These are phyloP conservation scores for Apodemia duryi DNA, from an alignment of 2,888 invertebrate species.

Conservation along the genomic window DNA sequence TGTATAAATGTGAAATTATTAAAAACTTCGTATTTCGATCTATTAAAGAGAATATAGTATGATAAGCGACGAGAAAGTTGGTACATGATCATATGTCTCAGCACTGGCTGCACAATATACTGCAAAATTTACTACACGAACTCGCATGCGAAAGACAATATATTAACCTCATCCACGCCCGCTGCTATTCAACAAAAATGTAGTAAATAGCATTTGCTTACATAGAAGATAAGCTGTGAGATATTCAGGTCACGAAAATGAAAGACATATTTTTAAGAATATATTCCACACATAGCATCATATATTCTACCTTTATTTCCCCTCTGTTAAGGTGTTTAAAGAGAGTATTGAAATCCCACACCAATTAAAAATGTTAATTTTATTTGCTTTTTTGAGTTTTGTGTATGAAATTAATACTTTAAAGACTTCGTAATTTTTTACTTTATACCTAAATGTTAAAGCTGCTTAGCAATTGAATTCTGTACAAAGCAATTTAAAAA, in stretches of 20 bases:
- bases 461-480: background rate
- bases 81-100: background rate
- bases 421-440: background rate
- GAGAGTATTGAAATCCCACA: background rate
- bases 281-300: background rate
- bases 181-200: slow-evolving; percentile 9
- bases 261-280: background rate
- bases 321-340: background rate
- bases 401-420: too few relatives aligned
- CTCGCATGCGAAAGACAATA: background rate
- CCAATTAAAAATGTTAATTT: too few relatives aligned
- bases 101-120: slow-evolving; percentile 2
- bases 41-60: background rate
- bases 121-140: background rate
- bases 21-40: background rate
- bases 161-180: slow-evolving; percentile 1
- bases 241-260: slow-evolving; percentile 3
- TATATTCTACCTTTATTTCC: background rate
- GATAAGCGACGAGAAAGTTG: background rate
- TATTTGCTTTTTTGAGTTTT: too few relatives aligned
- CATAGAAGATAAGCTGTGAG: background rate
- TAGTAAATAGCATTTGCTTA: slow-evolving; percentile 6
- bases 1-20: background rate
- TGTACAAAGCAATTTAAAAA: background rate
- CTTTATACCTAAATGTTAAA: background rate